phyloP scores from a whole-genome alignment of 2,888 invertebrate genomes.

The Ryuthela nishihirai region DNA sequence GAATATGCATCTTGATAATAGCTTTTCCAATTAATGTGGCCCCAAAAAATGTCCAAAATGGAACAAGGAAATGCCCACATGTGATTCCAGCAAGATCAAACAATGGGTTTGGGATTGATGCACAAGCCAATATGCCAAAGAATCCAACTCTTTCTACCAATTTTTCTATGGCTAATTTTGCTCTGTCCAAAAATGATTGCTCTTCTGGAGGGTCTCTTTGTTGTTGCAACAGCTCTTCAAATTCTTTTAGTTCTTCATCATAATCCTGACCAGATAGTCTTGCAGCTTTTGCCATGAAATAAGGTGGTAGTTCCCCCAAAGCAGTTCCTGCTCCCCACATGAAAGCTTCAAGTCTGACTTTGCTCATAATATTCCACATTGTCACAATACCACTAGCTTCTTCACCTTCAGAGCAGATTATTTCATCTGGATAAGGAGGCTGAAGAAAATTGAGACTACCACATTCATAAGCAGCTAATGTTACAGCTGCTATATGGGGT shows the following conservation, averaged over 20 bases:
- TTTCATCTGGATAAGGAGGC: conserved; percentile 97
- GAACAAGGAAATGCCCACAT: conserved; percentile 97
- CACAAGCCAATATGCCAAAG: conserved; percentile 91
- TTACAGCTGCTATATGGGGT: conserved; percentile 98
- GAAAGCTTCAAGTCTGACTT: conserved; percentile 86
- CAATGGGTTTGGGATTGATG: conserved; percentile 97
- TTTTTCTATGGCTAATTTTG: conserved; percentile 69
- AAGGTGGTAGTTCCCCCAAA: conserved; percentile 97
- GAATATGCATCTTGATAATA: conserved; percentile 95
- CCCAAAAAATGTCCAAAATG: conserved; percentile 99
- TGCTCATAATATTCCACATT: conserved; percentile 90
- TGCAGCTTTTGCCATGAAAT: conserved; percentile 96
- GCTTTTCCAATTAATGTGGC: conserved; percentile 98
- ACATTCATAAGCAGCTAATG: conserved; percentile 97
- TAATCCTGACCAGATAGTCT: conserved; percentile 56
- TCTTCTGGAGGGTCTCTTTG: conserved; percentile 54
- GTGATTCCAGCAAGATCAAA: conserved; percentile 98
- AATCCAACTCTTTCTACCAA: conserved; percentile 92
- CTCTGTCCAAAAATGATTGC: conserved; percentile 62
- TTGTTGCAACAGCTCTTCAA: conserved; percentile 63
- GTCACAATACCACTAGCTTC: conserved; percentile 60
- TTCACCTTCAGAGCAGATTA: conserved; percentile 77
- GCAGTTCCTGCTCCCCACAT: conserved; percentile 90
- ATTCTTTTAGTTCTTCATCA: conserved; percentile 68
- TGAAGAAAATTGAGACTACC: conserved; percentile 89